Evolutionary conservation across 1,140 invertebrate genomes (phyloP), one percentile per base, ranked within the genome.

Genomic region (Ganaspis sp.): DNA sequence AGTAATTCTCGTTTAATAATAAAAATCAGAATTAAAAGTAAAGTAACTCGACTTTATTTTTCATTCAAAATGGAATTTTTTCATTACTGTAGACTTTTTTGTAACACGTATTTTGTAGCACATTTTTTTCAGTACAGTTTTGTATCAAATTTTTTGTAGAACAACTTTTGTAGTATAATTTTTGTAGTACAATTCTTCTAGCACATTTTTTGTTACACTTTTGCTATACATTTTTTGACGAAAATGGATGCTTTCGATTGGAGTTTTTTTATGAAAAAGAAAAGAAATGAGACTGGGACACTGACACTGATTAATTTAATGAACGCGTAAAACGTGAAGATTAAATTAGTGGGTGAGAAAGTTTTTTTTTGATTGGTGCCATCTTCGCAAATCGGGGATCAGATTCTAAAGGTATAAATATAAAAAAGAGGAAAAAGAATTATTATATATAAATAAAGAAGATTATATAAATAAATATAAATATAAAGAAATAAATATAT

Each of bases 301-400:
- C 58, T 64, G 58, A 64, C 23, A 64, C 15, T 21, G 15, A 64
- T 64, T 26, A 64, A 64, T 64, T 64, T 64, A 29, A 64, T 64
- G 54, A 5, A 34, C 26, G 58, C 58, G 58, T 64, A 26, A 64
- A 64, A 49, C 45, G 45, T 49, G 45, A 49, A 17, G n/a, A 29
- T 64, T 64, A 64, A 64, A 64, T 64, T 26, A 5, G 17, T 74
- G 17, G 19, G 72, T 76, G 71, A 77, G 76, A 64, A 42, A 75
- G 70, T 37, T 75, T 75, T 75, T 75, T 80, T 80, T 49, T 17
- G 5, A 78, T 72, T 73, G 72, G 82, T 80, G 84, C 84, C 83
- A 85, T 87, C 82, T 78, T 72, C 77, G 81, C 78, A 70, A 73
- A 75, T 69, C 83, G 76, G 84, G 77, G 58, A 64, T 26, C 58